Evolutionary conservation across 2,888 invertebrate species (phyloP).

Genomic region (Hyposoter dolosus): DNA sequence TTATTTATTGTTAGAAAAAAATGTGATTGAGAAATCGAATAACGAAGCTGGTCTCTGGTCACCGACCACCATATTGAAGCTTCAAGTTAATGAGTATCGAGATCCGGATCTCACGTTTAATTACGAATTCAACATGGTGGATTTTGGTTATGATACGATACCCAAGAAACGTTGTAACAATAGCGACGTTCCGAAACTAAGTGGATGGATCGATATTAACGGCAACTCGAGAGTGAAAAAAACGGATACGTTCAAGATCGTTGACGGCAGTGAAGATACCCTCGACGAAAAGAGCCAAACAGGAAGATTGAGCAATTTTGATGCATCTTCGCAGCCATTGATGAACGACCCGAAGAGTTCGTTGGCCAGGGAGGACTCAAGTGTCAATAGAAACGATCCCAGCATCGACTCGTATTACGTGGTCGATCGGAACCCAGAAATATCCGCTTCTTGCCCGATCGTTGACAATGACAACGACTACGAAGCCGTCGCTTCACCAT

Average conservation of each 20-base stretch:
- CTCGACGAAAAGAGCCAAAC: conserved; percentile 54
- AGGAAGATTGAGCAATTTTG: conserved; percentile 33
- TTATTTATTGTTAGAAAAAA: conserved; percentile 74
- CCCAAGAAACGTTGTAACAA: conserved; percentile 67
- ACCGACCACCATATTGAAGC: conserved; percentile 62
- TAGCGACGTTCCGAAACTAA: not conserved
- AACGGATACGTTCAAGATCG: conserved; percentile 80
- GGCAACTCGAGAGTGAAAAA: conserved; percentile 80
- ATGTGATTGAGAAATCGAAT: not conserved
- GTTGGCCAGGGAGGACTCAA: not conserved
- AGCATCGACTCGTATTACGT: conserved; percentile 13
- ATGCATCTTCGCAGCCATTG: conserved; percentile 22
- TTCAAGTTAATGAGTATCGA: conserved; percentile 66
- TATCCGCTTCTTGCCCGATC: not conserved
- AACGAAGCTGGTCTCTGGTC: not conserved
- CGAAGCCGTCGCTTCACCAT: conserved; percentile 52
- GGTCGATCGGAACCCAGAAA: conserved; percentile 31
- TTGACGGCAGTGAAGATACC: conserved; percentile 79
- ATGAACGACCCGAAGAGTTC: conserved; percentile 35
- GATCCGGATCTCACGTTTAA: conserved; percentile 32
- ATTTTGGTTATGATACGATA: conserved; percentile 79
- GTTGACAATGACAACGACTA: conserved; percentile 5
- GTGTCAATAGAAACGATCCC: conserved; percentile 48
- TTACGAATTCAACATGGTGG: conserved; percentile 68
- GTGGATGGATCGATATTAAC: conserved; percentile 64